Evolutionary conservation across 2,113 vertebrate species (phyloP), one percentile per base, ranked within the genome.

Genomic region (Lamprotornis superbus): DNA sequence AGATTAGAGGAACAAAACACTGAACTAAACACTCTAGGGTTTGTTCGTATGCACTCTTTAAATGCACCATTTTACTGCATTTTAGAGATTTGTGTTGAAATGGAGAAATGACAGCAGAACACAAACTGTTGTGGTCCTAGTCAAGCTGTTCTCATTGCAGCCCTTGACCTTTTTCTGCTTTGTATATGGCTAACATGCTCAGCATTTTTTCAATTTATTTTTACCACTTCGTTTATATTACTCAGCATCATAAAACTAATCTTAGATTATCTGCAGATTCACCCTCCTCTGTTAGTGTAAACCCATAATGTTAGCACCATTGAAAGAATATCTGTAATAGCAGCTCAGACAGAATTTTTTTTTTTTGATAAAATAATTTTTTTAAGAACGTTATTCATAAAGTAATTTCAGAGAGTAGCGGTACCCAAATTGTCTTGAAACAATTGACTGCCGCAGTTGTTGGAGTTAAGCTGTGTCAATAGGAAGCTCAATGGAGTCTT

Each of bases 381-480:
- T 69, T 4, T 0, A 50, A 56, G 25, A 84, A 28, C 7, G 1
- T 60, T 50, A 28, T 68, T 82, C 14, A 8, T 39, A 31, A 30
- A 33, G 16, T 57, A 61, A 57, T 17, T 59, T 82, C 37, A 44
- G 21, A 47, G 44, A 47, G 28, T 44, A 84, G 42, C 0, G 0
- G 4, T 82, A 53, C 52, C 23, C 12, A 79, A 9, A 39, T 79
- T 78, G 3, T 55, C 39, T 53, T 82, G 23, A 81, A 69, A 64
- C 13, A 33, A 14, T 16, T 75, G 30, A 35, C 65, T 3, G 0
- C 30, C 25, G 25, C 17, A 31, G 0, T 77, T 91, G 19, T 0
- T 87, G 35, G 47, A 71, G 17, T 37, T 91, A 46, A 91, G 13
- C 47, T 87, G 4, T 0, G 0, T 59, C 28, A 47, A 0, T 28